Evolutionary conservation across 2,888 invertebrate genomes (phyloP).

Genomic region (Hermaeophaga mercurialis): DNA sequence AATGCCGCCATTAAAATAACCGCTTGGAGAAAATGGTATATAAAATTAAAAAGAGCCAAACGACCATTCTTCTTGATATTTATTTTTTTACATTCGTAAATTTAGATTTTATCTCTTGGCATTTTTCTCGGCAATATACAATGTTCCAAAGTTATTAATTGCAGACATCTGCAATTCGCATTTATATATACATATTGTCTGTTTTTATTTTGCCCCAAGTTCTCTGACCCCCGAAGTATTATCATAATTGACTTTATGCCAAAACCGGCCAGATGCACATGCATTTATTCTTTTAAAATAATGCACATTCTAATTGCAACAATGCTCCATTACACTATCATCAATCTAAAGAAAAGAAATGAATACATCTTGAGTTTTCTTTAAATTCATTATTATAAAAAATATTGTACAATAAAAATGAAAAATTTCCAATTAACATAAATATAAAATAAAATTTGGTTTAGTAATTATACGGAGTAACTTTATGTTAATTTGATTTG

Average conservation of each 20-base stretch:
- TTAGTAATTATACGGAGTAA: too few species aligned
- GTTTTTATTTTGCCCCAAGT: slow-evolving; percentile 28
- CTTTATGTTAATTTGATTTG: too few species aligned
- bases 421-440: too few species aligned
- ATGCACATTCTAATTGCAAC: too few species aligned
- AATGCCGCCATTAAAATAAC: slow-evolving; percentile 19
- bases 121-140: slow-evolving; percentile 32
- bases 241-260: slow-evolving; percentile 32
- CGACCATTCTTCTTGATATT: slow-evolving; percentile 18
- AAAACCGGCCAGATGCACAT: slow-evolving; percentile 26
- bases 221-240: slow-evolving; percentile 31
- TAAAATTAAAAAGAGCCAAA: slow-evolving; percentile 9
- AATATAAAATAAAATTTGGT: too few species aligned
- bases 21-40: slow-evolving; percentile 14
- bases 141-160: slow-evolving; percentile 42
- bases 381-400: too few species aligned
- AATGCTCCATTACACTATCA: too few species aligned
- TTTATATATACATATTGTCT: slow-evolving; percentile 36
- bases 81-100: slow-evolving; percentile 25
- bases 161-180: slow-evolving; percentile 41
- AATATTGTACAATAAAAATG: too few species aligned
- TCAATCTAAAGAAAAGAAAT: too few species aligned
- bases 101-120: slow-evolving; percentile 36
- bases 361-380: too few species aligned
- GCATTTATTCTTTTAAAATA: too few species aligned